Evolutionary conservation across 1,140 invertebrate species (phyloP).

Genomic region (Drosophila arawakana): DNA sequence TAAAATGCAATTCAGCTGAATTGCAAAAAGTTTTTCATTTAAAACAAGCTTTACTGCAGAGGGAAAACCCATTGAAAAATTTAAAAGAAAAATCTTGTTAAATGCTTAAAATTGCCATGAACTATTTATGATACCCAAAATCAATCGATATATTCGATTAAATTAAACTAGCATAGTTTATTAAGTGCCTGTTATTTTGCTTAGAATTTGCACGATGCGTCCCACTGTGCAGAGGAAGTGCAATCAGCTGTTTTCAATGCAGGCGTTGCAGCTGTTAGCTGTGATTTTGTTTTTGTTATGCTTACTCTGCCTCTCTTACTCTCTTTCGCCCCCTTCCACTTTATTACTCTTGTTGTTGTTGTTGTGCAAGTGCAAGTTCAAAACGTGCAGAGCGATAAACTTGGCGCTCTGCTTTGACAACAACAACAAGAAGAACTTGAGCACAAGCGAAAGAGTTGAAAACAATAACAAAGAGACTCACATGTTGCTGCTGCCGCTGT

Average conservation of each 20-base stretch:
- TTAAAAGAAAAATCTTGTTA: no score
- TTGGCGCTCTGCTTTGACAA: constrained; percentile 22
- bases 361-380: constrained; percentile 27
- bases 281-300: constrained; percentile 18
- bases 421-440: constrained; percentile 33
- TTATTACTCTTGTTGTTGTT: constrained; percentile 11
- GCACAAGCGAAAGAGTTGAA: constrained; percentile 17
- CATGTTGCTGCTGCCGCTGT: constrained; percentile 52
- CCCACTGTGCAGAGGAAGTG: constrained; percentile 44
- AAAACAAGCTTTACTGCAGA: no score
- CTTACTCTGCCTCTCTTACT: neutral
- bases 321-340: neutral
- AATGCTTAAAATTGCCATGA: no score
- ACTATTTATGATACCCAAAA: no score
- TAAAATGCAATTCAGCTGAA: no score
- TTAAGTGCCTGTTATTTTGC: neutral
- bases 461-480: constrained; percentile 60
- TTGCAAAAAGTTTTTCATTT: no score
- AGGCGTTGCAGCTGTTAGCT: constrained; percentile 55
- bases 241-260: constrained; percentile 56
- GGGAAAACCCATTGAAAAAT: no score
- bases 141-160: no score
- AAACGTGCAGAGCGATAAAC: constrained; percentile 39
- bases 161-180: neutral
- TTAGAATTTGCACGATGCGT: neutral